Percentiles rank a stretch among this genome's conserved stretches.
These are phyloP conservation scores for Phenganax subtilis DNA, from an alignment of 92 coral and sea anemone species.

Conservation along the genomic window DNA sequence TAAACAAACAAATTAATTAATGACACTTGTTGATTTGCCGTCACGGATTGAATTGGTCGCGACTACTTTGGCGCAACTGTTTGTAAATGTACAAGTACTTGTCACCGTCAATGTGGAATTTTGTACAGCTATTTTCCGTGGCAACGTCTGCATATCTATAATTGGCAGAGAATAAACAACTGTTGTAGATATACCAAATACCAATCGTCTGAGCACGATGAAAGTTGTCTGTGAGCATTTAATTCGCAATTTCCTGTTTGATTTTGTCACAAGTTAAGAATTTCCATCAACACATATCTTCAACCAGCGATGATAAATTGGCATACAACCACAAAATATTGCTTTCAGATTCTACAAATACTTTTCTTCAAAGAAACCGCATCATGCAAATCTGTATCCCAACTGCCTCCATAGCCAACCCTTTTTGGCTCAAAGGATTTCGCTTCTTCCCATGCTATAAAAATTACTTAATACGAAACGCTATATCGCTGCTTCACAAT, in stretches of 20 bases:
- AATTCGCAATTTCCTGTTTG: slow-evolving; percentile 18
- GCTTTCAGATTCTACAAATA: no score
- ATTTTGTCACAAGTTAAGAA: not conserved
- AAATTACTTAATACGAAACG: no score
- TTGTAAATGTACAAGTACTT: no score
- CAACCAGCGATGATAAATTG: not conserved
- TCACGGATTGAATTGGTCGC: slow-evolving; percentile 1
- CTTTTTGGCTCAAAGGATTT: no score
- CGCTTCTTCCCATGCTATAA: no score
- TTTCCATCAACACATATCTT: slow-evolving; percentile 4
- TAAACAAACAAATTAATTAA: slow-evolving; percentile 2
- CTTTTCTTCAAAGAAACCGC: no score
- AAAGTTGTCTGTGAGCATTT: not conserved
- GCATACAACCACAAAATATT: no score
- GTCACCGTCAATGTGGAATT: no score
- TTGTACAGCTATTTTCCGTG: not conserved
- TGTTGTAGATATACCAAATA: not conserved
- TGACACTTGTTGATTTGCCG: slow-evolving; percentile 6
- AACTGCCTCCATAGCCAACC: no score
- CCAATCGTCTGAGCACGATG: slow-evolving; percentile 2
- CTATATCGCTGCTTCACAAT: no score
- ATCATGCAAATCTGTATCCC: no score
- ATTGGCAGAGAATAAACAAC: not conserved
- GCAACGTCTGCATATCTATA: not conserved
- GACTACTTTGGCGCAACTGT: not conserved